phyloP scores from a whole-genome alignment of 2,888 invertebrate genomes.

The Zaprionus bogoriensis region DNA sequence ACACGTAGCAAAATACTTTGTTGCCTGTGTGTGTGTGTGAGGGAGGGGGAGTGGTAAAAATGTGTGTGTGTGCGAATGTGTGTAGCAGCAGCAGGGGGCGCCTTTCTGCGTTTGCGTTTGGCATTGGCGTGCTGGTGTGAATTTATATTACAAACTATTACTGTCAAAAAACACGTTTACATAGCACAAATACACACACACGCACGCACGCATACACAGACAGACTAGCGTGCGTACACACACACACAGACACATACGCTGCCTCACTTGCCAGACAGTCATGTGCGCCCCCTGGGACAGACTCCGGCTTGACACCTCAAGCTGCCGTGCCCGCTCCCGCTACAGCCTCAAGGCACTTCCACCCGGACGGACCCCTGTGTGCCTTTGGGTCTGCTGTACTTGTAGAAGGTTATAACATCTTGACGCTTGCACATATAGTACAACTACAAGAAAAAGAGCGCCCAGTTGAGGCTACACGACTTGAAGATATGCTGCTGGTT shows the following conservation, averaged over 20 bases:
- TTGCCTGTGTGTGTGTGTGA: conserved; percentile 43
- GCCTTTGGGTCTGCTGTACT: conserved; percentile 43
- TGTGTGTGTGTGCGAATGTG: neutral
- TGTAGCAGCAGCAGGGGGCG: neutral
- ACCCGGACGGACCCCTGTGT: conserved; percentile 30
- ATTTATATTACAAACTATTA: conserved; percentile 79
- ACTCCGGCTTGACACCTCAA: conserved; percentile 15
- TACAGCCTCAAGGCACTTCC: conserved; percentile 13
- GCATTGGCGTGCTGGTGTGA: conserved; percentile 70
- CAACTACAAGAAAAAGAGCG: conserved; percentile 37
- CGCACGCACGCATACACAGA: conserved; percentile 29
- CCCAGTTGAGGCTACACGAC: neutral
- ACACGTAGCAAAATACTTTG: conserved; percentile 79
- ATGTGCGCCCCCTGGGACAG: conserved; percentile 53
- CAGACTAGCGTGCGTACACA: conserved; percentile 18
- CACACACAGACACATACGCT: conserved; percentile 20
- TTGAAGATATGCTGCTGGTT: neutral
- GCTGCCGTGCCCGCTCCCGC: conserved; percentile 1
- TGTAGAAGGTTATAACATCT: conserved; percentile 55
- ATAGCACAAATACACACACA: conserved; percentile 68
- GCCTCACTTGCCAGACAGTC: conserved; percentile 46
- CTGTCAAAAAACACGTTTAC: conserved; percentile 80
- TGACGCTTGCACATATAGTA: conserved; percentile 31
- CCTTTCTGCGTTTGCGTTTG: conserved; percentile 56
- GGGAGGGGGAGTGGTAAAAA: no score